phyloP scores from a whole-genome alignment of 2,797 vertebrate genomes.

The Peromyscus attwateri region DNA sequence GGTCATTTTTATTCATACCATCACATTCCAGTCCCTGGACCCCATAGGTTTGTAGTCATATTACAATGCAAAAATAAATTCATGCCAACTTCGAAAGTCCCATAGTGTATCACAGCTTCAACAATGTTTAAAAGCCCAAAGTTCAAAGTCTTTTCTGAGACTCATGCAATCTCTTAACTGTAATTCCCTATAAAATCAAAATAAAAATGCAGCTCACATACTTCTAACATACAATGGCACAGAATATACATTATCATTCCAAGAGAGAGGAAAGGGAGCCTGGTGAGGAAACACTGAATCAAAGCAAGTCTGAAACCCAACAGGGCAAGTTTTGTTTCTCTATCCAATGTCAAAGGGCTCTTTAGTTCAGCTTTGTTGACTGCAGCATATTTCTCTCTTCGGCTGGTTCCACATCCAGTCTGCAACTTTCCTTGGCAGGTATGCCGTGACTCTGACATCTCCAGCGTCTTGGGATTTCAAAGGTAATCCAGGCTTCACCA shows the following conservation, averaged over 20 bases:
- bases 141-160: neutral
- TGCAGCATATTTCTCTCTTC: neutral
- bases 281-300: neutral
- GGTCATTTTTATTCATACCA: neutral
- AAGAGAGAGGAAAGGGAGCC: neutral
- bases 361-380: neutral
- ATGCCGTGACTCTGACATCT: neutral
- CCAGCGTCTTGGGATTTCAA: neutral
- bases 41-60: neutral
- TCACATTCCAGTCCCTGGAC: neutral
- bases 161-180: neutral
- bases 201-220: neutral
- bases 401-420: neutral
- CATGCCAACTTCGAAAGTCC: too few species aligned
- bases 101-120: neutral
- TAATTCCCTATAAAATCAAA: neutral
- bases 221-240: neutral
- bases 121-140: neutral
- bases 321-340: neutral
- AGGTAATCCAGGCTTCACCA: neutral
- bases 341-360: neutral
- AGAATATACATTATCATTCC: neutral
- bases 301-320: neutral
- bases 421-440: neutral
- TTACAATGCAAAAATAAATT: neutral